Conservation (phyloP, 2,888 invertebrate species). For the Metacarcinus magister region DNA sequence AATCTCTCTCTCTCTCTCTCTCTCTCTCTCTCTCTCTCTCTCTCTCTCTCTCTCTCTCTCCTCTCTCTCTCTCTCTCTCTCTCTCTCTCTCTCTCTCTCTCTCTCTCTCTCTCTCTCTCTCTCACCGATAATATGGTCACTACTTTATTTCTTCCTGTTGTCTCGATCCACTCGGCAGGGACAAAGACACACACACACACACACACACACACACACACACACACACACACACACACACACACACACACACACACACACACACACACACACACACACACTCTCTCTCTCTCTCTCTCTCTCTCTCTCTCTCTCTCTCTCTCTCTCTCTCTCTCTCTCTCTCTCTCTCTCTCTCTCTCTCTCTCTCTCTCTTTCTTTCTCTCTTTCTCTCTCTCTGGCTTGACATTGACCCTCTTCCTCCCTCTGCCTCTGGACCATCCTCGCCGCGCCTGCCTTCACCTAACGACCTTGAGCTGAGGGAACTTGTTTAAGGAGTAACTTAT, state of each 20-base stretch:
- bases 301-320: slow-evolving; percentile 20
- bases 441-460: not conserved
- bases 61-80: slow-evolving; percentile 34
- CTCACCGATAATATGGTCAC: not conserved
- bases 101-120: slow-evolving; percentile 26
- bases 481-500: not conserved
- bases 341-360: slow-evolving; percentile 57
- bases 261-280: not conserved
- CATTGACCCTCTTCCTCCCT: slow-evolving; percentile 37
- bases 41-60: not conserved
- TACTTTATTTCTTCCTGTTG: not conserved
- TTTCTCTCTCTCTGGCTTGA: not conserved
- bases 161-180: not conserved
- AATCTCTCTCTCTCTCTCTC: slow-evolving; percentile 40
- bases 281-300: slow-evolving; percentile 39
- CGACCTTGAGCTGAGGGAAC: not conserved
- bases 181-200: not conserved
- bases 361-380: slow-evolving; percentile 57
- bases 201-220: not conserved
- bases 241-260: too few species aligned
- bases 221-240: not conserved
- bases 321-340: slow-evolving; percentile 12
- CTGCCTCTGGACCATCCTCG: not conserved
- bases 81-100: slow-evolving; percentile 37
- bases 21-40: not conserved